These are phyloP conservation scores for Drosophila fulvimacula DNA, from an alignment of 2,888 invertebrate species.

Conservation along the genomic window DNA sequence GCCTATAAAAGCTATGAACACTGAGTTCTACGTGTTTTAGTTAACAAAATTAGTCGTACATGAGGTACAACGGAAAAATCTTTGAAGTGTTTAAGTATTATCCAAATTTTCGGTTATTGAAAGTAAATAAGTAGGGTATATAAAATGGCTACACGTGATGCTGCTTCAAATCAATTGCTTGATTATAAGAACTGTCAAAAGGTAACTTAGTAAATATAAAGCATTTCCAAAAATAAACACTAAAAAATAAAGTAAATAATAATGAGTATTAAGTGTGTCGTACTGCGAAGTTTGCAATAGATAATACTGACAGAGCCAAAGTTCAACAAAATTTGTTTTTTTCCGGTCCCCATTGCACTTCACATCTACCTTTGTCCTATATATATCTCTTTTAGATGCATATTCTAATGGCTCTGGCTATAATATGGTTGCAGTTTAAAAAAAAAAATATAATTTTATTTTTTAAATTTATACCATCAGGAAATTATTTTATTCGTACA, in stretches of 20 bases:
- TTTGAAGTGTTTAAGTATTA: slow-evolving; percentile 35
- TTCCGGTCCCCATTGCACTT: slow-evolving; percentile 1
- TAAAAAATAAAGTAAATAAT: neutral
- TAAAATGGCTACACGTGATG: slow-evolving; percentile 85
- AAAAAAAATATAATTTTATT: neutral
- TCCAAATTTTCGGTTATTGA: slow-evolving; percentile 59
- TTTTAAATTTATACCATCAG: neutral
- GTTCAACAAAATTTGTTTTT: slow-evolving; percentile 28
- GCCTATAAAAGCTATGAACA: slow-evolving; percentile 63
- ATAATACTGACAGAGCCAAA: slow-evolving; percentile 23
- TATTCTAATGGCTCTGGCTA: neutral
- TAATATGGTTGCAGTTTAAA: neutral
- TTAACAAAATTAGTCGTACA: slow-evolving; percentile 55
- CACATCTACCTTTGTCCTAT: neutral
- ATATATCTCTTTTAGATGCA: neutral
- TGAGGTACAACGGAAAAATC: slow-evolving; percentile 17
- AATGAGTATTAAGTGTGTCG: neutral
- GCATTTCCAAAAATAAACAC: neutral
- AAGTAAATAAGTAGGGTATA: slow-evolving; percentile 37
- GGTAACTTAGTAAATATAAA: slow-evolving; percentile 84
- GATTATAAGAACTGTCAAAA: slow-evolving; percentile 87
- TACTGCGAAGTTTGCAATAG: slow-evolving; percentile 10
- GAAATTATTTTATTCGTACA: neutral
- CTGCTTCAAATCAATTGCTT: slow-evolving; percentile 88
- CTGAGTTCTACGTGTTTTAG: slow-evolving; percentile 52